Percentiles rank a stretch among this genome's conserved stretches.
Evolutionary conservation across 2,888 invertebrate species (phyloP).

Genomic region (Brassicogethes aeneus): DNA sequence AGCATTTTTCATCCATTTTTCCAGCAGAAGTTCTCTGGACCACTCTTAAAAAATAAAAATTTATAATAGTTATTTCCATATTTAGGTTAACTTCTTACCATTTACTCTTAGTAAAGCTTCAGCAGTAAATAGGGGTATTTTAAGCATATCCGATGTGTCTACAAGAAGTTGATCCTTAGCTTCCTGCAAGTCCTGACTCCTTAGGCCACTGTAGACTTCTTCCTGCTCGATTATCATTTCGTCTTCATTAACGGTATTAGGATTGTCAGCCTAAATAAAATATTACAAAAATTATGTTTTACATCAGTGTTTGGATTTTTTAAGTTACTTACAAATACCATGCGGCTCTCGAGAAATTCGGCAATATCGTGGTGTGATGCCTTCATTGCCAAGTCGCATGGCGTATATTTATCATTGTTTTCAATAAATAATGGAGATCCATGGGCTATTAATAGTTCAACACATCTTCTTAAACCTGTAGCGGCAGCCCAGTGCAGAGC

Average conservation of each 20-base stretch:
- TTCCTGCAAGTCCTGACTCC: conserved; percentile 60
- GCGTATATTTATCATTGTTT: conserved; percentile 53
- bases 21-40: conserved; percentile 55
- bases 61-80: too few species aligned
- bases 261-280: conserved; percentile 37
- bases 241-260: conserved; percentile 44
- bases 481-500: conserved; percentile 58
- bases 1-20: conserved; percentile 60
- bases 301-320: not conserved
- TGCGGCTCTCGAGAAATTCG: conserved; percentile 54
- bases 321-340: conserved; percentile 55
- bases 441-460: conserved; percentile 51
- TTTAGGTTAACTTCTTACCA: conserved; percentile 40
- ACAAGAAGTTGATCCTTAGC: conserved; percentile 61
- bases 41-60: conserved; percentile 45
- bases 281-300: conserved; percentile 1
- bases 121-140: conserved; percentile 59
- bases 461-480: conserved; percentile 53
- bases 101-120: conserved; percentile 58
- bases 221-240: conserved; percentile 42
- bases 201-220: conserved; percentile 51
- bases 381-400: conserved; percentile 56
- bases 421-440: conserved; percentile 53
- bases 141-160: conserved; percentile 62
- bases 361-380: conserved; percentile 52